Evolutionary conservation across 2,113 vertebrate species (phyloP).

Genomic region (Cyanoliseus patagonus): DNA sequence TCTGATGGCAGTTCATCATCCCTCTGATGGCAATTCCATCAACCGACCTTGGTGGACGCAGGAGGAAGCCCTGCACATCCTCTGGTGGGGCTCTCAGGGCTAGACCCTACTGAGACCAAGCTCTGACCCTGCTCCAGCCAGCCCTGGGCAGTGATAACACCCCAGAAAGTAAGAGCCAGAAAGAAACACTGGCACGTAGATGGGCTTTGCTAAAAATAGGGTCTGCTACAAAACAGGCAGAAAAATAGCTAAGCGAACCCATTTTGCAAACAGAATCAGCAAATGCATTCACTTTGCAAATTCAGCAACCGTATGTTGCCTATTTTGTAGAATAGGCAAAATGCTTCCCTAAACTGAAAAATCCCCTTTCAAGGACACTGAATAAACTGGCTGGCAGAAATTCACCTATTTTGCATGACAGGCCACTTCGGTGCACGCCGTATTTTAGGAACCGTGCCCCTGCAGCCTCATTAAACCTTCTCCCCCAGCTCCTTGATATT

Average conservation of each 20-base stretch:
- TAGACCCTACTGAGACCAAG: not conserved
- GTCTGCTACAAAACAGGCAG: slow-evolving; percentile 54
- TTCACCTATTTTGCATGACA: slow-evolving; percentile 63
- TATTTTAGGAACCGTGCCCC: slow-evolving; percentile 22
- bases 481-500: slow-evolving; percentile 24
- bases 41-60: not conserved
- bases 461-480: slow-evolving; percentile 21
- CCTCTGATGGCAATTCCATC: not conserved
- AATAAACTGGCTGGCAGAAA: slow-evolving; percentile 58
- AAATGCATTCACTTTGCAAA: slow-evolving; percentile 64
- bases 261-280: slow-evolving; percentile 66
- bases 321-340: slow-evolving; percentile 65
- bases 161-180: slow-evolving; percentile 14
- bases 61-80: not conserved
- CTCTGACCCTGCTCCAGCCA: slow-evolving; percentile 12
- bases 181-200: not conserved
- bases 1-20: not conserved
- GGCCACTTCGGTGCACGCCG: not conserved
- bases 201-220: slow-evolving; percentile 62
- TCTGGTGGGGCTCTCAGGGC: not conserved
- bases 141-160: not conserved
- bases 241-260: slow-evolving; percentile 64
- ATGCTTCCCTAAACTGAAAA: slow-evolving; percentile 68
- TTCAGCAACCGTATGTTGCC: slow-evolving; percentile 65
- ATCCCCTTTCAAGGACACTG: slow-evolving; percentile 68